Base-by-base conservation (phyloP, 2,113 vertebrate species). In the Passer domesticus region DNA sequence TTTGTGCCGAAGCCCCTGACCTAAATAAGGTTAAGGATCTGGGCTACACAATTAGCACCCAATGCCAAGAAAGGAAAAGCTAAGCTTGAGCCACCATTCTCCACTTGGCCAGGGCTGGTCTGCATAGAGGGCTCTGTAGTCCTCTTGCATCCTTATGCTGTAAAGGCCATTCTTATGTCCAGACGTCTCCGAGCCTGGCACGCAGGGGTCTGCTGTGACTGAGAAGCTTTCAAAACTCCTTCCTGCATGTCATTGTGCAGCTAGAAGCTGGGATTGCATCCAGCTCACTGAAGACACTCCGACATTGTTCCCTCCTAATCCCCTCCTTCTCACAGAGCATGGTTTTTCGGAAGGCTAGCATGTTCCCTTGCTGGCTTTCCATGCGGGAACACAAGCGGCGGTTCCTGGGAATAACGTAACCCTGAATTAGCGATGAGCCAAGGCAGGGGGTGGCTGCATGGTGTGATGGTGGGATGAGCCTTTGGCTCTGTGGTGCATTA, bases 11-110 rank as follows among this genome's bases (percentile, higher is more conserved):
- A 94, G 76, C 66, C 73, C 49, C 89, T 96, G 96, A 95, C 89
- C 96, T 96, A 94, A 88, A 96, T 96, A 79, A 95, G 83, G 74
- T 78, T 89, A 83, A 81, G 89, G 78, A 84, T 95, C 74, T 55
- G 86, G 67, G 16, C 52, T 49, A 59, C 17, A 50, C 66, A 83
- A 37, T 70, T 75, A 59, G 74, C 83, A 69, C 31, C 30, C 28
- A 30, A 19, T 87, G 93, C 94, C 83, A 86, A 84, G 62, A n/a
- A 75, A 60, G 60, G 21, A 52, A 13, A 83, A 87, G 55, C 92
- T 79, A 56, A 90, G 69, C 39, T 76, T 4, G 6, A 94, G 75
- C 35, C 27, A 16, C 31, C 4, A 4, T n/a, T 69, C 55, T 27
- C 41, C 0, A 2, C 80, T 52, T 79, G 89, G 55, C 63, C 28